These are phyloP conservation scores for Labeo catla DNA, from an alignment of 2,113 vertebrate genomes.

Conservation along the genomic window DNA sequence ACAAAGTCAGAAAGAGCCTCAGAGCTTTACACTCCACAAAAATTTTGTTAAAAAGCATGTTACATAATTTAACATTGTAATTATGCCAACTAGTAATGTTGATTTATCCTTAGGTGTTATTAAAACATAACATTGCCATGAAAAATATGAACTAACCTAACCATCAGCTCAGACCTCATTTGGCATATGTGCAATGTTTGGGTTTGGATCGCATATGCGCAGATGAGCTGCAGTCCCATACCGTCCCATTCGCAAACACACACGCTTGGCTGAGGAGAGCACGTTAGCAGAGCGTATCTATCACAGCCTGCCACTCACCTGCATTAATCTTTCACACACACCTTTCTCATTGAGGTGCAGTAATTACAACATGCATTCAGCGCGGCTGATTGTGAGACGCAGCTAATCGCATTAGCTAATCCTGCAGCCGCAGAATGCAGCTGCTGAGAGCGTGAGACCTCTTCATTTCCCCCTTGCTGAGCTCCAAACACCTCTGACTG, in stretches of 20 bases:
- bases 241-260: not conserved
- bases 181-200: not conserved
- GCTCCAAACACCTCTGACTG: conserved; percentile 17
- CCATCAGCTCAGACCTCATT: not conserved
- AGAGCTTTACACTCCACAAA: not conserved
- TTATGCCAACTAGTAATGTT: not conserved
- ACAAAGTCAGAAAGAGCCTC: not conserved
- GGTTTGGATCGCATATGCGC: not conserved
- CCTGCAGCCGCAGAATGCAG: conserved; percentile 56
- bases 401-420: conserved; percentile 74
- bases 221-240: not conserved
- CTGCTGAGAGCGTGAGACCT: conserved; percentile 53
- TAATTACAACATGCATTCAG: conserved; percentile 70
- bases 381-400: conserved; percentile 57
- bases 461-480: conserved; percentile 32
- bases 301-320: conserved; percentile 64
- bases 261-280: conserved; percentile 29
- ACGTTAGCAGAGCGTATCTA: conserved; percentile 42
- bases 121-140: not conserved
- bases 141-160: not conserved
- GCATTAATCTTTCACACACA: conserved; percentile 60
- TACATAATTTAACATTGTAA: not conserved
- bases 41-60: not conserved
- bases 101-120: not conserved
- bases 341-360: conserved; percentile 63